Base-by-base conservation (phyloP, 2,888 invertebrate genomes). In the Plebejus melissa region DNA sequence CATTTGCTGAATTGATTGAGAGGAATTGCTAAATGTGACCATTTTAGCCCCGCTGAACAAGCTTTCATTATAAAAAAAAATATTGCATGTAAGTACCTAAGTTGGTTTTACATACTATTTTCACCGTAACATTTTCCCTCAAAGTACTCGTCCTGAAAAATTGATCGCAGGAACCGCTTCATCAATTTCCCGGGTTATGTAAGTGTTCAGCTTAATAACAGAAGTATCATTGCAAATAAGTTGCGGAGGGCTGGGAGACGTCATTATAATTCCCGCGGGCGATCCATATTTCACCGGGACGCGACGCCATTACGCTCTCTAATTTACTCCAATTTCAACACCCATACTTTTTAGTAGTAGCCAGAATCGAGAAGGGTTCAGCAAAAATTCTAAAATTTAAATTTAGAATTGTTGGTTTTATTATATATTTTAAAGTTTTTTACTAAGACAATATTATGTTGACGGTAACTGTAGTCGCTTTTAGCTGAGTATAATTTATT, bases 221-320 rank as follows among this genome's bases (percentile, higher is more conserved):
- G 65, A 65, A 65, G 65, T 65, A 65, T 13, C 32, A 32, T 65
- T 65, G 65, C 65, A 65, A 65, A 65, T 65, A 65, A 65, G 32
- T 65, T 65, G 65, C 32, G 65, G 1, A 65, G 22, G 32, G 32
- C 28, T 13, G 41, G 69, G n/a, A 46, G 22, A 50, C 46, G 71
- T 71, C 71, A 28, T 71, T 22, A 22, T 22, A 71, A 71, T 71
- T 71, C 28, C 41, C 46, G 41, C 50, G 41, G 22, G 41, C 70
- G 71, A 71, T 71, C 46, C 71, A 71, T 71, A 71, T 50, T 71
- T 71, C 71, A 71, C 41, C 71, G 46, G 11, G 70, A 22, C 71
- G 46, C 71, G 71, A 46, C 50, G 71, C 22, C 70, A 70, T 70
- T 41, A 70, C 38, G 41, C 41, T 46, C 50, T 50, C 71, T 46